phyloP scores from a whole-genome alignment of 2,113 vertebrate species.

The Tupaia chinensis region DNA sequence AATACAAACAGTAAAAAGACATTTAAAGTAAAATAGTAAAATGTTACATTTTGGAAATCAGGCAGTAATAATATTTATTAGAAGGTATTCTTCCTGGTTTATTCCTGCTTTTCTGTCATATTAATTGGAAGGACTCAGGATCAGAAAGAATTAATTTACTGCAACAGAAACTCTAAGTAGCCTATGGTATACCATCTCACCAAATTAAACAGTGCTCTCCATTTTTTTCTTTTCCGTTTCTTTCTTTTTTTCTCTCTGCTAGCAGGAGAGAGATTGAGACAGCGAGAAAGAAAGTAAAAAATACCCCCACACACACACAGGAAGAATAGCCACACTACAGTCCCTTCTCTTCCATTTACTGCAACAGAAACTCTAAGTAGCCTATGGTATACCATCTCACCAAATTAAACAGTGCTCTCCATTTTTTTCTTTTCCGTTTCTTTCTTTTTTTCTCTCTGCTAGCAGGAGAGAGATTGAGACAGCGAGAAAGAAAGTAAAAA shows the following conservation, averaged over 20 bases:
- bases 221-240: background rate
- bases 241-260: too few relatives aligned
- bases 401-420: background rate
- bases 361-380: background rate
- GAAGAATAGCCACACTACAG: too few relatives aligned
- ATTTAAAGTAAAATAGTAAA: background rate
- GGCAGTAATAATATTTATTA: background rate
- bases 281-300: too few relatives aligned
- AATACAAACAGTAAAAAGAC: background rate
- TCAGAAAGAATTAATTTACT: background rate
- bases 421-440: background rate
- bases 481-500: too few relatives aligned
- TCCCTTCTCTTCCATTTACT: too few relatives aligned
- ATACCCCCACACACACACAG: too few relatives aligned
- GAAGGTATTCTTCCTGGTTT: background rate
- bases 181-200: background rate
- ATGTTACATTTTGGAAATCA: conserved; percentile 29
- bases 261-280: too few relatives aligned
- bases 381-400: background rate
- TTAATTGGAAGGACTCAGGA: background rate
- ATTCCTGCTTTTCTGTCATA: background rate
- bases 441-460: too few relatives aligned
- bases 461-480: too few relatives aligned
- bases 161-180: background rate
- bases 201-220: background rate